Conservation (phyloP, 2,797 vertebrate genomes). For the Smutsia temminckii region DNA sequence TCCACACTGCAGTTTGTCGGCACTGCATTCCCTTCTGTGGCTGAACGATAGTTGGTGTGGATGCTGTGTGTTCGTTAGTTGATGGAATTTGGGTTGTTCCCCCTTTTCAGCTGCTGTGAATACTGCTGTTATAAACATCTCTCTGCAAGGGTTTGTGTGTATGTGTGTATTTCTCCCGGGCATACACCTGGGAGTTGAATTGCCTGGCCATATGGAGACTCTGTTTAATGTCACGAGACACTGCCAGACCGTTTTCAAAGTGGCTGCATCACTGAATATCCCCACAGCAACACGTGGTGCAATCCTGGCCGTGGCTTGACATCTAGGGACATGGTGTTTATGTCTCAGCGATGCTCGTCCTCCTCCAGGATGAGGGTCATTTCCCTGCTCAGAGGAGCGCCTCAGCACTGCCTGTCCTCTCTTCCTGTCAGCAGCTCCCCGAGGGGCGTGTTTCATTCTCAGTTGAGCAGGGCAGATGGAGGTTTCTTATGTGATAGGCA, state of each 20-base stretch:
- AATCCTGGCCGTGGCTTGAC: not conserved
- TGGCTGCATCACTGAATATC: accelerated
- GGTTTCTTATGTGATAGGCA: not conserved
- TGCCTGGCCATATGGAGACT: not conserved
- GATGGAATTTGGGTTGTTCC: not conserved
- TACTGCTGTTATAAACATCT: accelerated
- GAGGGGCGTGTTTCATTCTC: not conserved
- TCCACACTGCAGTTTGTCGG: accelerated
- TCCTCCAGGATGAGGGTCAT: not conserved
- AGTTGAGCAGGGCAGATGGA: not conserved
- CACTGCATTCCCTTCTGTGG: not conserved
- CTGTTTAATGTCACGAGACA: not conserved
- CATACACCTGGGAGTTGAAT: not conserved
- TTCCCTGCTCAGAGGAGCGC: not conserved
- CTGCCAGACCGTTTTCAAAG: not conserved
- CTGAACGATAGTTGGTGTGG: too few relatives aligned
- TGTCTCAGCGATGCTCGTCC: not conserved
- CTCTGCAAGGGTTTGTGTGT: not conserved
- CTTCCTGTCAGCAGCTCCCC: not conserved
- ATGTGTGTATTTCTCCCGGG: not conserved
- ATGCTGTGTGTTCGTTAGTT: not conserved
- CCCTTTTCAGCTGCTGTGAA: not conserved
- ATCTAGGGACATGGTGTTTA: not conserved
- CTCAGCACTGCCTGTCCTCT: not conserved
- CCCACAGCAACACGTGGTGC: not conserved